Evolutionary conservation across 1,140 invertebrate species (phyloP), one percentile per base, ranked within the genome.

Genomic region (Caenorhabditis briggsae): DNA sequence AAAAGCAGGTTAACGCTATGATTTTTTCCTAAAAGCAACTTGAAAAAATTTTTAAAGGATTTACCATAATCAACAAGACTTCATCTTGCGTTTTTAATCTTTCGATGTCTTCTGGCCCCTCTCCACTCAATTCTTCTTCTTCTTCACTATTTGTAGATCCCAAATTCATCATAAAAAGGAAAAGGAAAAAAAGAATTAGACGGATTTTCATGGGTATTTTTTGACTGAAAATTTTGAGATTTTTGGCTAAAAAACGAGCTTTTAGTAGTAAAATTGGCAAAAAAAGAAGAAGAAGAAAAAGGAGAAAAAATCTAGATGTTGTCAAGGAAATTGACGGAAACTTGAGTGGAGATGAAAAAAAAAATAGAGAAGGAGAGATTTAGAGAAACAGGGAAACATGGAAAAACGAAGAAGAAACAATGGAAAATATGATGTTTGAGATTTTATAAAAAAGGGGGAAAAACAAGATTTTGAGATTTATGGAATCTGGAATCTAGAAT

Each of bases 81-180:
- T 70, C 65, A 70, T 70, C 65, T n/a, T 58, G 18, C 1, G 1
- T 53, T 58, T 18, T 8, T n/a, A n/a, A 14, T 58, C 56, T 8
- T 58, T 58, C 56, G 16, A 8, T 23, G 33, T 23, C 59, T 11
- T 61, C 59, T 14, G 43, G 70, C 0, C 53, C 70, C 43, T 78
- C 46, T 43, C 46, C 70, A 78, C 70, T 78, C 33, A 33, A 33
- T 33, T 33, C 33, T 53, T 70, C 41, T 7, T 46, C 65, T 41
- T 25, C 33, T 12, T 65, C 61, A 65, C 61, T 65, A 33, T 78
- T 46, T 53, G 70, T 33, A 3, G 33, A 33, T 33, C 33, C 70
- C 70, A 78, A 53, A 50, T 46, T 78, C 46, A 50, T 78, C 70
- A 78, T 50, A 23, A 78, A 70, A 43, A 70, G 41, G 41, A 70